A percentile compares a stretch with the other conserved stretches of the same genome.
These are phyloP conservation scores for Acanthurus lineatus DNA, from an alignment of 2,797 vertebrate species.

Conservation along the genomic window DNA sequence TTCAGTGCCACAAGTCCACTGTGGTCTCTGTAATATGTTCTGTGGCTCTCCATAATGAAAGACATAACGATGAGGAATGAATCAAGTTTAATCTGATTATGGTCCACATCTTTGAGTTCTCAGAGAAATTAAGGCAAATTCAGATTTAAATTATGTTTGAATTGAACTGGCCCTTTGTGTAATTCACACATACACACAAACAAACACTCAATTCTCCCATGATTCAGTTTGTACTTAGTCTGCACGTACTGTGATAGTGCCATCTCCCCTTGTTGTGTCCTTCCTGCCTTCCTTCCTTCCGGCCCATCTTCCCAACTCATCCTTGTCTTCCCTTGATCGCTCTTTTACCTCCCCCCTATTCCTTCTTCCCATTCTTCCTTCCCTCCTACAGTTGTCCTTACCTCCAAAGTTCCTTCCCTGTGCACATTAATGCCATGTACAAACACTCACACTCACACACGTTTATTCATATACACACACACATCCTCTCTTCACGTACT, in stretches of 20 bases:
- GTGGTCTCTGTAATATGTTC: slow-evolving; percentile 20
- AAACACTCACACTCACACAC: slow-evolving; percentile 16
- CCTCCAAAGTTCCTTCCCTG: slow-evolving; percentile 8
- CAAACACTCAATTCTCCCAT: slow-evolving; percentile 10
- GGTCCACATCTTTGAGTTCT: slow-evolving; percentile 32
- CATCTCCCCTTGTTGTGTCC: slow-evolving; percentile 14
- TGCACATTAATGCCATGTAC: not conserved
- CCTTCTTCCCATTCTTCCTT: not conserved
- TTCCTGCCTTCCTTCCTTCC: slow-evolving; percentile 5
- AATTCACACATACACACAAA: slow-evolving; percentile 20
- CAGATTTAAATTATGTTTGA: slow-evolving; percentile 19
- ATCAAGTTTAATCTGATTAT: slow-evolving; percentile 28
- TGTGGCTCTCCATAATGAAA: slow-evolving; percentile 13
- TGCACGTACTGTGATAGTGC: not conserved
- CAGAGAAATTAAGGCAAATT: slow-evolving; percentile 32
- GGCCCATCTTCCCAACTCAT: slow-evolving; percentile 18
- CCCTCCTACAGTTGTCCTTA: slow-evolving; percentile 15
- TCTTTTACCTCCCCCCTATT: slow-evolving; percentile 6
- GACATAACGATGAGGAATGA: slow-evolving; percentile 4
- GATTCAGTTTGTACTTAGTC: slow-evolving; percentile 2
- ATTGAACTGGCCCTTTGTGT: slow-evolving; percentile 9
- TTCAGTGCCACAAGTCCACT: slow-evolving; percentile 1
- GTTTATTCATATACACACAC: slow-evolving; percentile 13
- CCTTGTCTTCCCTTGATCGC: slow-evolving; percentile 2
- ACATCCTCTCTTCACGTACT: not conserved